Percentiles rank a stretch among this genome's conserved stretches.
Conservation (phyloP, 2,113 vertebrate species). For the Sylvietta virens region DNA sequence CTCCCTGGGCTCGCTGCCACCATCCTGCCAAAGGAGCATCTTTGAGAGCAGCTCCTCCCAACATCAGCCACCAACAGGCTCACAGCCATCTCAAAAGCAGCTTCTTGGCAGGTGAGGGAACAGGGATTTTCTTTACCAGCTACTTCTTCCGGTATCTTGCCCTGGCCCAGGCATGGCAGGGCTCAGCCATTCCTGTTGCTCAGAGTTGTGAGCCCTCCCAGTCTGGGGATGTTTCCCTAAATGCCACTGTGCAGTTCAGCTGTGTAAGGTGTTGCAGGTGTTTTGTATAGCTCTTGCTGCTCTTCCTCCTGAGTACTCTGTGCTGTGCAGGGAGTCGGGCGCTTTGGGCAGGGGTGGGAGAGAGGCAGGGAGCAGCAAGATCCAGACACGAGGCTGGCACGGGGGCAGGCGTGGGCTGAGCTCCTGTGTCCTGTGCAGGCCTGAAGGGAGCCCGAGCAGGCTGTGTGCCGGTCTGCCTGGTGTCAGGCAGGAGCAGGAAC, state of each 20-base stretch:
- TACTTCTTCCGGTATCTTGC: background rate
- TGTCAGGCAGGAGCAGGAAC: background rate
- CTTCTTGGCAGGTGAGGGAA: background rate
- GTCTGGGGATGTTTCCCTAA: background rate
- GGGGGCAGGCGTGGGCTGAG: rapidly evolving
- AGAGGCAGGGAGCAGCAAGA: background rate
- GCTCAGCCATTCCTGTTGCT: too few relatives aligned
- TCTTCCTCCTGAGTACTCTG: background rate
- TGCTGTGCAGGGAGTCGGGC: too few relatives aligned
- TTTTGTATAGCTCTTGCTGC: background rate
- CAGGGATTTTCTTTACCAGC: background rate
- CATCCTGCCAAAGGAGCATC: background rate
- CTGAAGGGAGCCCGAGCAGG: too few relatives aligned
- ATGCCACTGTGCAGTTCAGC: background rate
- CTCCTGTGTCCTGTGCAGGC: background rate
- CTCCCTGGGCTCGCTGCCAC: background rate
- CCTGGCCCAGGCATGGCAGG: background rate
- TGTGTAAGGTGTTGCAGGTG: background rate
- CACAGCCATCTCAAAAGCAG: background rate
- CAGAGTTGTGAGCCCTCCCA: background rate
- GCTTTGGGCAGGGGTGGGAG: too few relatives aligned
- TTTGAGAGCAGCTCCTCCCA: background rate
- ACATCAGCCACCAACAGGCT: background rate
- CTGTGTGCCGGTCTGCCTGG: too few relatives aligned
- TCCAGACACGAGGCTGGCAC: background rate